These are phyloP conservation scores for Ataeniobius toweri DNA, from an alignment of 2,797 vertebrate genomes.

Conservation along the genomic window DNA sequence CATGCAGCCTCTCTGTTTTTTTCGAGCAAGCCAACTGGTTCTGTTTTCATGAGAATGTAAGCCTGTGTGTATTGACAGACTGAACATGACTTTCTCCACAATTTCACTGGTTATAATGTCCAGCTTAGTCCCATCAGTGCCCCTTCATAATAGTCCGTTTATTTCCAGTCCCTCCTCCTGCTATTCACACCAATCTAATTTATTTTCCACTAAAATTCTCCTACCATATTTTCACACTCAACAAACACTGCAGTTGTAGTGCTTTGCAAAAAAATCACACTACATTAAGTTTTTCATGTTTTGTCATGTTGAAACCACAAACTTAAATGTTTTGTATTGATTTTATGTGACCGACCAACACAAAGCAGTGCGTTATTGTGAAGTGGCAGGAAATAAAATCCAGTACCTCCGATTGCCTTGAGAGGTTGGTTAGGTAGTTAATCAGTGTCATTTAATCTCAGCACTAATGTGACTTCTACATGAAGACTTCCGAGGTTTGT, in stretches of 20 bases:
- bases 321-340: too few species aligned
- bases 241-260: neutral
- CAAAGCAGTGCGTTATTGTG: too few species aligned
- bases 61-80: neutral
- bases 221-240: neutral
- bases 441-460: neutral
- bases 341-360: neutral
- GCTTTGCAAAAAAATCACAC: neutral
- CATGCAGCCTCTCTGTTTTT: too few species aligned
- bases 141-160: neutral
- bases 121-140: conserved; percentile 7
- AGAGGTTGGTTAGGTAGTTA: neutral
- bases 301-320: neutral
- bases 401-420: neutral
- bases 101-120: conserved; percentile 3
- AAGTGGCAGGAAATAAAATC: neutral
- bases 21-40: neutral
- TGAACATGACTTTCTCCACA: conserved; percentile 9
- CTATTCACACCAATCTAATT: neutral
- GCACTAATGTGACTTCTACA: neutral
- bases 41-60: neutral
- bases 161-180: neutral
- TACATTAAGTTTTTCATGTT: neutral
- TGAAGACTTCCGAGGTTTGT: neutral
- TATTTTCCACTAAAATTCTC: neutral